phyloP scores from a whole-genome alignment of 2,888 invertebrate genomes.

The Melikaiella ostensackeni region DNA sequence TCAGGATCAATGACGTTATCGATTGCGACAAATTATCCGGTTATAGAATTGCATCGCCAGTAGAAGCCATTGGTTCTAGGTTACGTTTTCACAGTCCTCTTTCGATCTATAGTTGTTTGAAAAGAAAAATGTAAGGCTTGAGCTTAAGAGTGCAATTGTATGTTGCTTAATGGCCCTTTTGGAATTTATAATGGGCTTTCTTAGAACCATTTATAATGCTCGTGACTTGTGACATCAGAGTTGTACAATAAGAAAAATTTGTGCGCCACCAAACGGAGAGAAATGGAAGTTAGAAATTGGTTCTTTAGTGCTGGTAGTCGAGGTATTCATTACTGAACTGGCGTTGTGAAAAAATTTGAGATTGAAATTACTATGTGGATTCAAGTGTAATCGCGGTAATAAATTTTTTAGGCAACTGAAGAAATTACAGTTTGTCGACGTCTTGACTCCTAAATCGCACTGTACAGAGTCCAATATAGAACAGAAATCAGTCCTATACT shows the following conservation, averaged over 20 bases:
- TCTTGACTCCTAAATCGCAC: too few species aligned
- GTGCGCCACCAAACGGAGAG: background rate
- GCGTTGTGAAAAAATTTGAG: too few species aligned
- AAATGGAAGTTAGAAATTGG: too few species aligned
- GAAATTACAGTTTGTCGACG: too few species aligned
- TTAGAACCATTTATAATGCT: slow-evolving; percentile 15
- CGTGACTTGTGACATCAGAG: slow-evolving; percentile 2
- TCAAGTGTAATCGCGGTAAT: too few species aligned
- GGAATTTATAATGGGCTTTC: slow-evolving; percentile 30
- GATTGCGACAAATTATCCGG: slow-evolving; percentile 32
- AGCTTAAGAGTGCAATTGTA: slow-evolving; percentile 13
- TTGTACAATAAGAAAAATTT: background rate
- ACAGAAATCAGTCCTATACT: too few species aligned
- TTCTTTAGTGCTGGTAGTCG: too few species aligned
- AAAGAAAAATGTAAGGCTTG: slow-evolving; percentile 27
- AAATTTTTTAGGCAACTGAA: too few species aligned
- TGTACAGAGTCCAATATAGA: too few species aligned
- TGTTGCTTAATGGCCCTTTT: slow-evolving; percentile 21
- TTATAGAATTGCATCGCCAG: slow-evolving; percentile 30
- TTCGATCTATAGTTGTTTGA: slow-evolving; percentile 28
- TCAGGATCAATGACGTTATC: slow-evolving; percentile 25
- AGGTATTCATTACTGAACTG: too few species aligned
- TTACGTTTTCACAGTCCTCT: slow-evolving; percentile 1
- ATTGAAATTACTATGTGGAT: too few species aligned
- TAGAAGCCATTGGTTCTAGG: slow-evolving; percentile 11